A percentile compares a stretch with the other conserved stretches of the same genome.
Conservation (phyloP, 1,140 invertebrate genomes). For the Ctenoplectra terminalis region DNA sequence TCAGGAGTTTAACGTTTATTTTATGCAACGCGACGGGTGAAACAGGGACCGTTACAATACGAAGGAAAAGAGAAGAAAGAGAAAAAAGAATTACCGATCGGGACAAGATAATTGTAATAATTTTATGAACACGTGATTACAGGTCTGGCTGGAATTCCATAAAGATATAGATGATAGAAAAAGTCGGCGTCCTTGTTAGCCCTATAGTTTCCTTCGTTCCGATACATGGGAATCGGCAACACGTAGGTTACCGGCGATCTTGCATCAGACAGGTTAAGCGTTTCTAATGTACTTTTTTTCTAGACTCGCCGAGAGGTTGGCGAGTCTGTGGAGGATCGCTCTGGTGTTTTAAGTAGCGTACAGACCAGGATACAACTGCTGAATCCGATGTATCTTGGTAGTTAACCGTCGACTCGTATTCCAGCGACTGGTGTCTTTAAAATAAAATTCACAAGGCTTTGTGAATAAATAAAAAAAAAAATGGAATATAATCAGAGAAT, state of each 20-base stretch:
- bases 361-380: too few relatives aligned
- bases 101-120: constrained; percentile 37
- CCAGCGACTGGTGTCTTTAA: too few relatives aligned
- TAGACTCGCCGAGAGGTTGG: neutral
- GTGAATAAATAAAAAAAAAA: neutral
- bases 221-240: constrained; percentile 36
- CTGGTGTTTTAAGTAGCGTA: neutral
- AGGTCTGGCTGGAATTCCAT: constrained; percentile 2
- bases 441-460: too few relatives aligned
- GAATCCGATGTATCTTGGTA: too few relatives aligned
- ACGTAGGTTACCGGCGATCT: constrained; percentile 59
- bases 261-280: constrained; percentile 61
- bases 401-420: too few relatives aligned
- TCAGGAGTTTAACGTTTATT: neutral
- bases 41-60: neutral
- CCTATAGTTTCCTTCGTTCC: constrained; percentile 7
- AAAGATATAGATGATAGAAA: constrained; percentile 5
- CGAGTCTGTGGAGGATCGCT: neutral
- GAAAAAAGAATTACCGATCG: neutral
- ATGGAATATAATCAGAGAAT: neutral
- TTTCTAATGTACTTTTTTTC: constrained; percentile 29
- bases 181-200: constrained; percentile 50
- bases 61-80: too few relatives aligned
- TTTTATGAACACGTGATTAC: constrained; percentile 48
- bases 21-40: neutral